Percentiles rank a stretch among this genome's conserved stretches.
Conservation (phyloP, 1,140 invertebrate species). For the Teleopsis dalmanni region DNA sequence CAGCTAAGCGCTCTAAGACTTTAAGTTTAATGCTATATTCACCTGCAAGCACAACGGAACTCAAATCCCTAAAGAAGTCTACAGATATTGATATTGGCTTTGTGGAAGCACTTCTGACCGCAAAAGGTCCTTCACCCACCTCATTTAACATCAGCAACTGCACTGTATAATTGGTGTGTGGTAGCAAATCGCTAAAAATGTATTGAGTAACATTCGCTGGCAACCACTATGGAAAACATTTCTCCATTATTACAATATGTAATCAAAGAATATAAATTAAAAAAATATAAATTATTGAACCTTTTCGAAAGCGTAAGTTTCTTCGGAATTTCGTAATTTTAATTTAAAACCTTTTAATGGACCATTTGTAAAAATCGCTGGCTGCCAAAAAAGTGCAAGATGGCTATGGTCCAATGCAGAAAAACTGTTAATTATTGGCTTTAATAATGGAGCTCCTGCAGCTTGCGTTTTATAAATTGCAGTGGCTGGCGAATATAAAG, state of each 20-base stretch:
- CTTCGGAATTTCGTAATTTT: constrained; percentile 28
- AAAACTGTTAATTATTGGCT: constrained; percentile 65
- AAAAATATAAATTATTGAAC: not conserved
- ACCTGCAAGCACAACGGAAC: constrained; percentile 64
- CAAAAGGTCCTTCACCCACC: constrained; percentile 65
- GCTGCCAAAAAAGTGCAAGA: constrained; percentile 79
- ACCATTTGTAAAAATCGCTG: constrained; percentile 78
- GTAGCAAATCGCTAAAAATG: constrained; percentile 69
- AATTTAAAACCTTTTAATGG: constrained; percentile 60
- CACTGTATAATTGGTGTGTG: constrained; percentile 68
- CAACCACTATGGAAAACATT: not conserved
- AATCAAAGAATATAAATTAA: not conserved
- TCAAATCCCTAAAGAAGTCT: constrained; percentile 29
- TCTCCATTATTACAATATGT: not conserved
- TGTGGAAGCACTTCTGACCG: constrained; percentile 3
- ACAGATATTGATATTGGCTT: constrained; percentile 34
- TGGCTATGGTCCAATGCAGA: constrained; percentile 73
- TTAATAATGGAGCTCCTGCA: constrained; percentile 62
- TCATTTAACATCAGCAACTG: constrained; percentile 72
- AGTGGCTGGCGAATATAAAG: constrained; percentile 70
- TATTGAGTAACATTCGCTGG: constrained; percentile 4
- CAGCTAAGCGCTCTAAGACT: constrained; percentile 58
- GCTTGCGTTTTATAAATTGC: constrained; percentile 72
- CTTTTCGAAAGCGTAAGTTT: not conserved
- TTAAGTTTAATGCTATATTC: constrained; percentile 53